Conservation (phyloP, 30 jellyfish, hydroid and myxozoan genomes). For the Nemopilema nomurai region DNA sequence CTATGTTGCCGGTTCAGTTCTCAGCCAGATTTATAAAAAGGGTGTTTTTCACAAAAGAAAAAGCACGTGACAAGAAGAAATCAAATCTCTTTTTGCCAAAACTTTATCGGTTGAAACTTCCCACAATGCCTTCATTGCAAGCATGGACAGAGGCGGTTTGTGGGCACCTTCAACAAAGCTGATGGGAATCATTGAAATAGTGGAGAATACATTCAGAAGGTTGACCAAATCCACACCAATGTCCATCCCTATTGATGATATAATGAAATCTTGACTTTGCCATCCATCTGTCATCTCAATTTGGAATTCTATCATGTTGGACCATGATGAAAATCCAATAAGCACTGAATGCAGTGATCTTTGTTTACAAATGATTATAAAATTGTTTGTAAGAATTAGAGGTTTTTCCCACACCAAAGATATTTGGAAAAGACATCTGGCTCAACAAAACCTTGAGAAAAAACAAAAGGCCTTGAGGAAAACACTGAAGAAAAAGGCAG, state of each 20-base stretch:
- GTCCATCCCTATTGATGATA: slow-evolving; percentile 15
- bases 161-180: slow-evolving; percentile 31
- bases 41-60: slow-evolving; percentile 34
- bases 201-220: slow-evolving; percentile 13
- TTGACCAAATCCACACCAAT: slow-evolving; percentile 5
- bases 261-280: slow-evolving; percentile 16
- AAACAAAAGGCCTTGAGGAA: slow-evolving; percentile 14
- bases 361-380: slow-evolving; percentile 4
- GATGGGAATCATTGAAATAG: slow-evolving; percentile 9
- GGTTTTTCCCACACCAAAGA: slow-evolving; percentile 20
- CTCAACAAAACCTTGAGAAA: not conserved
- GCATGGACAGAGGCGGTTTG: slow-evolving; percentile 35
- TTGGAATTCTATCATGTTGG: slow-evolving; percentile 9
- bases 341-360: not conserved
- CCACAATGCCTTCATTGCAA: slow-evolving; percentile 10
- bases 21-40: slow-evolving; percentile 12
- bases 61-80: slow-evolving; percentile 28
- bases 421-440: slow-evolving; percentile 12
- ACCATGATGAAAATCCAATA: not conserved
- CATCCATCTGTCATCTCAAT: not conserved
- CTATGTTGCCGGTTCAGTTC: slow-evolving; percentile 43
- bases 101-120: not conserved
- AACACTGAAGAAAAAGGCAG: slow-evolving; percentile 14
- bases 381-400: slow-evolving; percentile 12
- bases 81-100: not conserved